phyloP scores from a whole-genome alignment of 1,140 invertebrate genomes.

The Caenorhabditis remanei region DNA sequence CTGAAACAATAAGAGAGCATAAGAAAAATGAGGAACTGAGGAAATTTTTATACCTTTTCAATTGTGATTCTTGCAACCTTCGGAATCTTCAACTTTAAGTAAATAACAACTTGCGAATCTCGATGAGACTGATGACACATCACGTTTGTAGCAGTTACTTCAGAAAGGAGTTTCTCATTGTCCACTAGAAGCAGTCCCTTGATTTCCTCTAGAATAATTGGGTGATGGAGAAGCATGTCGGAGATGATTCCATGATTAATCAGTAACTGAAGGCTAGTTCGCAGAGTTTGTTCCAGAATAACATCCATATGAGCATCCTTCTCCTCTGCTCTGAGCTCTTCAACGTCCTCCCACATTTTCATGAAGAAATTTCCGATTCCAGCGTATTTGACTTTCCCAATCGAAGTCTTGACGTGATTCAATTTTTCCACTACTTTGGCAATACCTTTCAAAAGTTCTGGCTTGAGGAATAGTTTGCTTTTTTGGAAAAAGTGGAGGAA shows the following conservation, averaged over 20 bases:
- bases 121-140: background rate
- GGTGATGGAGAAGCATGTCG: slow-evolving; percentile 27
- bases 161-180: background rate
- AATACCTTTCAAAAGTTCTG: slow-evolving; percentile 2
- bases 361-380: slow-evolving; percentile 10
- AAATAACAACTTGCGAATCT: slow-evolving; percentile 5
- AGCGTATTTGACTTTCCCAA: background rate
- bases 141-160: background rate
- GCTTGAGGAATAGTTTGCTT: background rate
- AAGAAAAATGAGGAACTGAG: background rate
- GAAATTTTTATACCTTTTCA: slow-evolving; percentile 7
- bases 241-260: background rate
- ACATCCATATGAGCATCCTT: background rate
- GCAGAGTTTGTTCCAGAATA: slow-evolving; percentile 3
- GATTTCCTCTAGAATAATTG: background rate
- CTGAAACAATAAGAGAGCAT: background rate
- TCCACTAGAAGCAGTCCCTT: background rate
- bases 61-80: background rate
- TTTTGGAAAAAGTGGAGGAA: background rate
- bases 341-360: slow-evolving; percentile 3
- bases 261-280: background rate
- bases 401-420: background rate
- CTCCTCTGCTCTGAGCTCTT: background rate
- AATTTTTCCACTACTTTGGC: background rate
- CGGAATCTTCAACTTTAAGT: slow-evolving; percentile 19